Conservation (phyloP, 2,113 vertebrate genomes). For the Mesocricetus auratus region DNA sequence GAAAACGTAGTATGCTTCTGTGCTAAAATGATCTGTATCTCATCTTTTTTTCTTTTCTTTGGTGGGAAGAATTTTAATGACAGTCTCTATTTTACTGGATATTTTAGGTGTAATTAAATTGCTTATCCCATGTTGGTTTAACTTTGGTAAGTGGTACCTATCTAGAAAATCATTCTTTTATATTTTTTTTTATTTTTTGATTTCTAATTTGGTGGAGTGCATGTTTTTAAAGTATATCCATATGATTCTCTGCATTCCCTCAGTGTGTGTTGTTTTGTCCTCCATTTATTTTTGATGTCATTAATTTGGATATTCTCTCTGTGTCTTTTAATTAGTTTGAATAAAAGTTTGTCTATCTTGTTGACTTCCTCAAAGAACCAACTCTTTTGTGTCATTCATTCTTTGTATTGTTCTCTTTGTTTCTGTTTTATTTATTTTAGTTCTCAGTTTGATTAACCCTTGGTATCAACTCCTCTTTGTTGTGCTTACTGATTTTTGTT, state of each 20-base stretch:
- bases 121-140: background rate
- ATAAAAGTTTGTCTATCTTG: background rate
- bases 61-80: background rate
- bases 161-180: background rate
- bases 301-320: background rate
- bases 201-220: background rate
- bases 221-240: background rate
- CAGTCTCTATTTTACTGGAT: background rate
- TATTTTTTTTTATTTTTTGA: too few species aligned
- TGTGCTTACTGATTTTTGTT: background rate
- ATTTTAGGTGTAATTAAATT: background rate
- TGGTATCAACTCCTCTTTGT: background rate
- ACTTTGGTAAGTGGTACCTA: background rate
- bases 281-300: background rate
- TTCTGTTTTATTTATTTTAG: background rate
- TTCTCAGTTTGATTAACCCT: background rate
- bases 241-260: background rate
- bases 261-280: background rate
- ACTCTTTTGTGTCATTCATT: background rate
- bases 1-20: background rate
- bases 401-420: background rate
- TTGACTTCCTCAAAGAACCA: background rate
- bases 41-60: background rate
- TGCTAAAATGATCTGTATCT: background rate
- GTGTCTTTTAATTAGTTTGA: background rate